Evolutionary conservation across 2,113 vertebrate species (phyloP), one percentile per base, ranked within the genome.

Genomic region (Scolopax mira): DNA sequence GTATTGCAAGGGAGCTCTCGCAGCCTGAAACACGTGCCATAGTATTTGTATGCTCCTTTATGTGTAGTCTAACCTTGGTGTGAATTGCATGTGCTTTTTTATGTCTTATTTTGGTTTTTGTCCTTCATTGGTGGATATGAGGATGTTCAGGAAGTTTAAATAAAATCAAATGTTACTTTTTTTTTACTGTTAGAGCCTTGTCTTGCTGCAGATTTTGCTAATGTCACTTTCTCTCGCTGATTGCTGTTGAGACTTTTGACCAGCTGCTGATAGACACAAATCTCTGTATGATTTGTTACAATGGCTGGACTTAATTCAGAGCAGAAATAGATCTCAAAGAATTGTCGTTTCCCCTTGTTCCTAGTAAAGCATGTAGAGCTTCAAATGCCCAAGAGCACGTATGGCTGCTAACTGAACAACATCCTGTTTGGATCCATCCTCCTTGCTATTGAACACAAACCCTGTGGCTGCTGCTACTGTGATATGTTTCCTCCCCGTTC

Each of bases 291-390:
- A 91, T 96, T 96, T 97, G 84, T 96, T 89, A 62, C 93, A 92
- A 94, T 82, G 94, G 82, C 55, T 93, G 92, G 77, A 30, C 85
- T 90, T 96, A 95, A 97, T 96, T 94, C 90, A 92, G 88, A 93
- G 92, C 90, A 97, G 93, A 79, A 90, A 81, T 55, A 57, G 66
- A 52, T 92, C 83, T 89, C 80, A 70, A 74, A 80, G 83, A 49
- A 67, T 48, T 69, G 71, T 82, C 81, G 77, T 60, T 94, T 80
- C 67, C 71, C 79, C 82, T 86, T 60, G 79, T 83, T 96, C 64
- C 80, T 51, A 52, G 72, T 13, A 30, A 83, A 88, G 55, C 1
- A 2, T 30, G 13, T 49, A 52, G 61, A 64, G 42, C 55, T 60
- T 91, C 92, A 61, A 67, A 52, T 88, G 75, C 60, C 75, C 88